A percentile compares a stretch with the other conserved stretches of the same genome.
Conservation (phyloP, 2,888 invertebrate genomes). For the Antheraea yamamai region DNA sequence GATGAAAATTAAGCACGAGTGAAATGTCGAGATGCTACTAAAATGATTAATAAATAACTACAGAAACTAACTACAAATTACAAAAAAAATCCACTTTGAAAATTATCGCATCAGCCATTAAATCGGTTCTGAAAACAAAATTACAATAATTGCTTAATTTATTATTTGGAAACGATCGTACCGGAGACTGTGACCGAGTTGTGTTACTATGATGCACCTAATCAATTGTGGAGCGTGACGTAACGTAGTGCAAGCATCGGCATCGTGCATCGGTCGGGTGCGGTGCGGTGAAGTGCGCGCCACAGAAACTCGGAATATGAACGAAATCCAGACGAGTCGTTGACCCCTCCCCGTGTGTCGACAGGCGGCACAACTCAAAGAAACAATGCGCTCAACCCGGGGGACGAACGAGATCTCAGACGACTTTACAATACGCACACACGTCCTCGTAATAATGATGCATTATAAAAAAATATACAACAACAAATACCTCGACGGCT, state of each 20-base stretch:
- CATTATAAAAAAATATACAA: constrained; percentile 26
- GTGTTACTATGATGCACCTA: constrained; percentile 17
- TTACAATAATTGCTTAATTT: not conserved
- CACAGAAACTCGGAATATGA: constrained; percentile 63
- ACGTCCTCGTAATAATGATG: constrained; percentile 15
- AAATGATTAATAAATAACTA: too few species aligned
- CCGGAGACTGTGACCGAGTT: not conserved
- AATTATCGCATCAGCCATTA: not conserved
- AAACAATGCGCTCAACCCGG: constrained; percentile 65
- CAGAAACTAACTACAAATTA: too few species aligned
- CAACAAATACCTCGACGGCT: constrained; percentile 23
- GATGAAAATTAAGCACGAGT: too few species aligned
- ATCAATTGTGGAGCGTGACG: constrained; percentile 24
- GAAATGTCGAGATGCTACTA: too few species aligned
- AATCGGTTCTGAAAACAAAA: too few species aligned
- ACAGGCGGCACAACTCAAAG: constrained; percentile 71
- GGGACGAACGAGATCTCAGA: constrained; percentile 29
- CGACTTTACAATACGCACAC: constrained; percentile 33
- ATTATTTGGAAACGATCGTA: not conserved
- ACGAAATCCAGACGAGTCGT: constrained; percentile 78
- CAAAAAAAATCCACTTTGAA: not conserved
- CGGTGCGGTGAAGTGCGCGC: constrained; percentile 27
- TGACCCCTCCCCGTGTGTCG: constrained; percentile 54
- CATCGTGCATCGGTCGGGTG: constrained; percentile 35
- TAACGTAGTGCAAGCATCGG: constrained; percentile 35